These are phyloP conservation scores for Progne subis DNA, from an alignment of 2,113 vertebrate species.

Conservation along the genomic window DNA sequence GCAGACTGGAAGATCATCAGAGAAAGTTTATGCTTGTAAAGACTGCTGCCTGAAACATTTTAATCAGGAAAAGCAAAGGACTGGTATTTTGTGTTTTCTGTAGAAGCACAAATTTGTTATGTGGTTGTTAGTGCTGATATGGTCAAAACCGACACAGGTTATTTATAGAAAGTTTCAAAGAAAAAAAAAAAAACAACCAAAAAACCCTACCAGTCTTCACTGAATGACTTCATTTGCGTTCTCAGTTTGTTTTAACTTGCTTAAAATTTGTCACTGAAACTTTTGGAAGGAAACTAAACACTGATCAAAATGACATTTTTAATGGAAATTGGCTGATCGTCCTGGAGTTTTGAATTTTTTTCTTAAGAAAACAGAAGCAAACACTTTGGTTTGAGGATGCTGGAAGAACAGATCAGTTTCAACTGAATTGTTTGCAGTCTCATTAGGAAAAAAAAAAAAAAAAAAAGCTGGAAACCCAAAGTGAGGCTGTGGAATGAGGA, in stretches of 20 bases:
- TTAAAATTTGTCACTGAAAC: background rate
- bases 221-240: background rate
- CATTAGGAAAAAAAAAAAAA: background rate
- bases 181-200: background rate
- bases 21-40: background rate
- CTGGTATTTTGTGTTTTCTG: background rate
- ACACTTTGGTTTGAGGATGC: background rate
- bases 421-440: background rate
- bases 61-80: background rate
- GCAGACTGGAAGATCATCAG: background rate
- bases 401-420: background rate
- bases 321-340: background rate
- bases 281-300: background rate
- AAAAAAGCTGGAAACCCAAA: rapidly evolving
- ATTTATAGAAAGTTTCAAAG: background rate
- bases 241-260: background rate
- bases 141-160: background rate
- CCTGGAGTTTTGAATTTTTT: background rate
- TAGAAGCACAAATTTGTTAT: background rate
- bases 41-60: background rate
- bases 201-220: background rate
- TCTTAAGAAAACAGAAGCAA: background rate
- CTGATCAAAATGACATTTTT: background rate
- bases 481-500: background rate
- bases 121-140: background rate